A percentile compares a stretch with the other conserved stretches of the same genome.
Conservation (phyloP, 35 echinoderm and acorn worm genomes). For the Lytechinus variegatus region DNA sequence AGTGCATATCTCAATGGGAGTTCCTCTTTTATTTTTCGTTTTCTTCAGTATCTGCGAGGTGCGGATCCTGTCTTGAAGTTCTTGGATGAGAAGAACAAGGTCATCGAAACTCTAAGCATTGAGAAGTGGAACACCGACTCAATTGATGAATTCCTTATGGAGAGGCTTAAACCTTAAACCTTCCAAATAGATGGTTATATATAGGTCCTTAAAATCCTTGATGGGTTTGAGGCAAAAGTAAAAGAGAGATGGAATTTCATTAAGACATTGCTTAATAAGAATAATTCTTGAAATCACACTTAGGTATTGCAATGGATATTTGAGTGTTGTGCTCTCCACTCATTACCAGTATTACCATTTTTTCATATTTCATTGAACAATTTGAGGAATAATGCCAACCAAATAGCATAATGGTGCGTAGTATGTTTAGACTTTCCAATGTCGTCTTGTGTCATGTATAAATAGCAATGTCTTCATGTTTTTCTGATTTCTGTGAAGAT, state of each 20-base stretch:
- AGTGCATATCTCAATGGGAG: background rate
- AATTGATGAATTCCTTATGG: conserved; percentile 92
- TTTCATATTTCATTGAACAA: no score
- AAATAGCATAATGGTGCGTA: no score
- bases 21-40: background rate
- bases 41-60: conserved; percentile 84
- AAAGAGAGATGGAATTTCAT: background rate
- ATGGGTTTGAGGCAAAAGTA: background rate
- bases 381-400: no score
- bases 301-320: no score
- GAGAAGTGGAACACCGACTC: conserved; percentile 99
- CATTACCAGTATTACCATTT: no score
- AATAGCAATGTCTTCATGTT: background rate
- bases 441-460: no score
- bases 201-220: background rate
- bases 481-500: background rate
- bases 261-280: background rate
- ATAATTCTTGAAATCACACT: background rate
- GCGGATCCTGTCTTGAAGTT: conserved; percentile 94
- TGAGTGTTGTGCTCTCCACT: no score
- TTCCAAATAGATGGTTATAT: no score
- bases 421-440: no score
- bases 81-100: conserved; percentile 74
- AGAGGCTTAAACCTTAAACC: conserved; percentile 51
- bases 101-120: conserved; percentile 91